Evolutionary conservation across 2,797 vertebrate genomes (phyloP).

Genomic region (Brachymystax lenok): DNA sequence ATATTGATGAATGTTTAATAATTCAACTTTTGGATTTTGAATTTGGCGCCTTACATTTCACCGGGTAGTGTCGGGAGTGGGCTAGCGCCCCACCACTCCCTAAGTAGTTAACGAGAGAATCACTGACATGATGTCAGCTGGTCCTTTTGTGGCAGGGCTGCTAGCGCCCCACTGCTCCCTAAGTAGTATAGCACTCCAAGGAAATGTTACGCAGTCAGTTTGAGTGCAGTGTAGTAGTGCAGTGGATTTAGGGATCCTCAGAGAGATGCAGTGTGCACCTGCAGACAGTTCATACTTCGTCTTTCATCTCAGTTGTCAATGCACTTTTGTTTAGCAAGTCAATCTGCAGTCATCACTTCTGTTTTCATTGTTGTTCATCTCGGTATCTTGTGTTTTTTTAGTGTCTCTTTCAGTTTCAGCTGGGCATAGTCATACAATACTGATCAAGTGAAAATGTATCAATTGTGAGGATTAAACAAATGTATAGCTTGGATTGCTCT

Average conservation of each 20-base stretch:
- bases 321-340: neutral
- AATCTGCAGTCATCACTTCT: slow-evolving; percentile 23
- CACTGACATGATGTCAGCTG: no score
- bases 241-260: slow-evolving; percentile 7
- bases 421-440: neutral
- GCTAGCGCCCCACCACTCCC: no score
- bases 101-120: no score
- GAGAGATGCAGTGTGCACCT: slow-evolving; percentile 14
- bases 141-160: no score
- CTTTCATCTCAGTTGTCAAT: slow-evolving; percentile 12
- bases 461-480: neutral
- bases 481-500: slow-evolving; percentile 20
- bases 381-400: neutral
- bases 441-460: neutral
- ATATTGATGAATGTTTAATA: no score
- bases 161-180: no score
- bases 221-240: slow-evolving; percentile 28
- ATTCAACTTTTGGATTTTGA: no score
- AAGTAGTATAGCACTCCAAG: neutral
- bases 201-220: slow-evolving; percentile 46
- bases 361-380: neutral
- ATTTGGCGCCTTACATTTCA: no score
- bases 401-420: slow-evolving; percentile 10
- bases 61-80: no score
- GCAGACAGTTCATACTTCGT: neutral